Percentiles rank a stretch among this genome's conserved stretches.
Conservation (phyloP, 1,140 invertebrate genomes). For the Samia ricini region DNA sequence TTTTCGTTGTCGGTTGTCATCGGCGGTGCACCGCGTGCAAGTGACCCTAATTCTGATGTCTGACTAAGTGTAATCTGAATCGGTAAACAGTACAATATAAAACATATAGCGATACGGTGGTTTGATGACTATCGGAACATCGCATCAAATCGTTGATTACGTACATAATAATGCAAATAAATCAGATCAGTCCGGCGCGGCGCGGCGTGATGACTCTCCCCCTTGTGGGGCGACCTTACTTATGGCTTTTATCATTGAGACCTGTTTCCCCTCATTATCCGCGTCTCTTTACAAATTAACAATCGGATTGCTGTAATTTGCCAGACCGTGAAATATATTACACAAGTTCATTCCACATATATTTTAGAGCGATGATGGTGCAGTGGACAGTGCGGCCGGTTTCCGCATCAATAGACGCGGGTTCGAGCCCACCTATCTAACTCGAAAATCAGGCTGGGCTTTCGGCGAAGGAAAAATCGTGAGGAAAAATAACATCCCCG, state of each 20-base stretch:
- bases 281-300: conserved; percentile 9
- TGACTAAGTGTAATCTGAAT: neutral
- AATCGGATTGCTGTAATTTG: neutral
- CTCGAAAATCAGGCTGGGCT: no score
- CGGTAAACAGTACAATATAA: neutral
- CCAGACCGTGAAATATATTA: neutral
- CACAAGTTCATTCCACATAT: neutral
- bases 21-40: no score
- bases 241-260: neutral
- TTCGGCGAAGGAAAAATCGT: no score
- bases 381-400: no score
- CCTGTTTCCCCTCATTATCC: neutral
- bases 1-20: no score
- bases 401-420: no score
- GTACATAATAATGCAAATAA: conserved; percentile 1
- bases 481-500: no score
- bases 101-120: neutral
- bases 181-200: neutral
- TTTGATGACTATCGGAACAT: neutral
- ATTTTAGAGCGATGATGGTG: no score
- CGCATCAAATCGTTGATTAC: neutral
- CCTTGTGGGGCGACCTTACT: neutral
- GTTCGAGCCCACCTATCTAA: no score
- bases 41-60: no score
- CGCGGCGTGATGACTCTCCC: neutral